A percentile compares a stretch with the other conserved stretches of the same genome.
Evolutionary conservation across 2,113 vertebrate species (phyloP).

Genomic region (Pantherophis guttatus): DNA sequence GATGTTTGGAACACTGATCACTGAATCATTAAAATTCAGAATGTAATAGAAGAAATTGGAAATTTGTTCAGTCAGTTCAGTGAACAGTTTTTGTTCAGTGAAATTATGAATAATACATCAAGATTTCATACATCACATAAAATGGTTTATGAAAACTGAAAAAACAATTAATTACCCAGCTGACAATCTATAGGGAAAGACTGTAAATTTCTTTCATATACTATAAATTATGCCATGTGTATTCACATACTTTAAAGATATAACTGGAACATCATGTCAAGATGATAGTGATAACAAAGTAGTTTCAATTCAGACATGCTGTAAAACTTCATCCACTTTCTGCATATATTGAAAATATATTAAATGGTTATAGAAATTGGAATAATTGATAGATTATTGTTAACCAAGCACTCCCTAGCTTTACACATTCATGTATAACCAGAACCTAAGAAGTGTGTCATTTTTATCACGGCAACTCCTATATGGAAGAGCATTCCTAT

Average conservation of each 20-base stretch:
- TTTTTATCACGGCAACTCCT: neutral
- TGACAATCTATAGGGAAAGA: neutral
- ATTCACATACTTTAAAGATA: no score
- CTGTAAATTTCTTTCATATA: neutral
- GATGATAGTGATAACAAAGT: neutral
- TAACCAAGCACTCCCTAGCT: neutral
- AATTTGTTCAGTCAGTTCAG: neutral
- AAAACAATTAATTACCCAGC: neutral
- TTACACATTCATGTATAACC: neutral
- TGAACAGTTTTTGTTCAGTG: neutral
- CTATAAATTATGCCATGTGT: no score
- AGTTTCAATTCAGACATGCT: neutral
- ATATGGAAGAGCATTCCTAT: neutral
- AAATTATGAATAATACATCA: conserved; percentile 8
- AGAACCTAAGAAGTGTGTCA: neutral
- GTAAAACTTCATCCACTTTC: neutral
- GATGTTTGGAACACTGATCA: neutral
- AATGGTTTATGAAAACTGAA: neutral
- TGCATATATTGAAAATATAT: neutral
- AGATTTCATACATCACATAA: neutral
- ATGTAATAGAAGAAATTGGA: neutral
- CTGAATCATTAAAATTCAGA: neutral
- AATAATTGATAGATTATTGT: neutral
- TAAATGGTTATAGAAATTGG: neutral
- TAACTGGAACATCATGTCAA: conserved; percentile 10